Evolutionary conservation across 2,113 vertebrate genomes (phyloP).

Genomic region (Neotoma lepida): DNA sequence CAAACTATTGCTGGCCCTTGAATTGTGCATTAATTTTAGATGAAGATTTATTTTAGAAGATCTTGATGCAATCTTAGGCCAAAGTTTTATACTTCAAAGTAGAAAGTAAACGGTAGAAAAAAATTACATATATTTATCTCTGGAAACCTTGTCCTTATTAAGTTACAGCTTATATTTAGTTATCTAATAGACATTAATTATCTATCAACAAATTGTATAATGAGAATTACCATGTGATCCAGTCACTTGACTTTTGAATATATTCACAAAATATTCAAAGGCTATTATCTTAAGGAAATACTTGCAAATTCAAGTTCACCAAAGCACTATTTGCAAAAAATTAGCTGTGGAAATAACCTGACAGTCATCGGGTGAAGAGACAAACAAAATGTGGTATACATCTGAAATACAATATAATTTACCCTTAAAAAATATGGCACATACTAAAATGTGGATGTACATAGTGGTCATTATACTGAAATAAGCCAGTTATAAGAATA

Average conservation of each 20-base stretch:
- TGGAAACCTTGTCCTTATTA: neutral
- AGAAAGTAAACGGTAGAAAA: neutral
- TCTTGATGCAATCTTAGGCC: neutral
- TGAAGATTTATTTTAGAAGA: neutral
- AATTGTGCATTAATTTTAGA: neutral
- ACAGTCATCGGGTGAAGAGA: neutral
- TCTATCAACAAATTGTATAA: neutral
- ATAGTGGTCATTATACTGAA: neutral
- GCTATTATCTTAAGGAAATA: neutral
- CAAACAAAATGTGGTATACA: neutral
- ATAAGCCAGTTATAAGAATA: neutral
- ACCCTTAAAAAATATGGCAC: neutral
- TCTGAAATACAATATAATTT: neutral
- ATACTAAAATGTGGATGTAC: neutral
- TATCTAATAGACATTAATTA: neutral
- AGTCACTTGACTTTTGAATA: neutral
- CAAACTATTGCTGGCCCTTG: neutral
- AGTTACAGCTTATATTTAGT: neutral
- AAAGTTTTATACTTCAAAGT: neutral
- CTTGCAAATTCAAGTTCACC: neutral
- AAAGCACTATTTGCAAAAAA: neutral
- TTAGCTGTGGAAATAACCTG: neutral
- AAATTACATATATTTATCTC: slow-evolving; percentile 9
- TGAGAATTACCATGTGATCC: neutral
- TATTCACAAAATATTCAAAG: neutral